Percentiles rank a stretch among this genome's conserved stretches.
phyloP scores from a whole-genome alignment of 2,113 vertebrate species.

The Platichthys flesus region DNA sequence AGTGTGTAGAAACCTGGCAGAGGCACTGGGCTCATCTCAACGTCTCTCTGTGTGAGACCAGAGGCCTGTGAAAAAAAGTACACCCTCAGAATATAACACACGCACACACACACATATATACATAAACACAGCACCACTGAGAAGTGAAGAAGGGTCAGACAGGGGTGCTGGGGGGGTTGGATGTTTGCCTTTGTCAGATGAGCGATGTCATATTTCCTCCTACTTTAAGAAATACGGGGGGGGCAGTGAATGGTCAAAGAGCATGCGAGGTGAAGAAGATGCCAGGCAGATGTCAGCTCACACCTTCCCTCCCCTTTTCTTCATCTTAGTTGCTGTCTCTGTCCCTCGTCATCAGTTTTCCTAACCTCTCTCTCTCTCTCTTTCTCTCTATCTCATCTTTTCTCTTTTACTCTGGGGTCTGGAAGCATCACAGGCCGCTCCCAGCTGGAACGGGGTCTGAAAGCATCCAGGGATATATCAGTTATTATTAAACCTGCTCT shows the following conservation, averaged over 20 bases:
- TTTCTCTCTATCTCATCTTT: conserved; percentile 42
- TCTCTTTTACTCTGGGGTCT: conserved; percentile 55
- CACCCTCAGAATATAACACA: conserved; percentile 33
- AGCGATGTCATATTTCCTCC: conserved; percentile 76
- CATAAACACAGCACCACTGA: conserved; percentile 30
- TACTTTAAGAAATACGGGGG: conserved; percentile 63
- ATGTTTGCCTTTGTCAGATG: conserved; percentile 72
- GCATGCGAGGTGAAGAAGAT: conserved; percentile 73
- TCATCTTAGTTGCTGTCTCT: conserved; percentile 39
- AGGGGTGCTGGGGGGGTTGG: conserved; percentile 70
- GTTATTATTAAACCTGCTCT: conserved; percentile 74
- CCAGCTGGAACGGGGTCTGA: conserved; percentile 70
- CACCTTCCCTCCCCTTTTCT: conserved; percentile 67
- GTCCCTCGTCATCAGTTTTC: conserved; percentile 46
- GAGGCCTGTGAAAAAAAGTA: conserved; percentile 33
- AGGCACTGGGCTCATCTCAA: conserved; percentile 66
- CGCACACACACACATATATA: conserved; percentile 28
- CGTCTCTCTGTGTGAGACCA: conserved; percentile 72
- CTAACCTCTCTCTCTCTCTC: conserved; percentile 19
- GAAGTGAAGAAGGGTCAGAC: conserved; percentile 75
- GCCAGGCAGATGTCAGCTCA: conserved; percentile 75
- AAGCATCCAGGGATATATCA: conserved; percentile 72
- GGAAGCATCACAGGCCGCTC: conserved; percentile 68
- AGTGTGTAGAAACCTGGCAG: conserved; percentile 72
- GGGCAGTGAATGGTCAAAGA: conserved; percentile 62